Conservation (phyloP, 2,797 vertebrate genomes). For the Oreortyx pictus region DNA sequence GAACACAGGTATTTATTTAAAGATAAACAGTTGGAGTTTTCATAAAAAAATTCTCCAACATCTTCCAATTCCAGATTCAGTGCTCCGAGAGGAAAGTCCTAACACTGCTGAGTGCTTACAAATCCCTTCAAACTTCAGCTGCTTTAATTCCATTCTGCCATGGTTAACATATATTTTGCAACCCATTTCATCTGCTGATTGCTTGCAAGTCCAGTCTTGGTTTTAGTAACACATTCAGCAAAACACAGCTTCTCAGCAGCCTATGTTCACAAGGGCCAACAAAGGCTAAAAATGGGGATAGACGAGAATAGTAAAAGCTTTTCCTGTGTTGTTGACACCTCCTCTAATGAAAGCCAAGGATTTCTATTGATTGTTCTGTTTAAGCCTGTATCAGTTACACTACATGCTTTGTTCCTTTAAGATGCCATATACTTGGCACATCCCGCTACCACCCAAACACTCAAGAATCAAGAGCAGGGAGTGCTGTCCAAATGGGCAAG, state of each 20-base stretch:
- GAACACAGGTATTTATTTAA: neutral
- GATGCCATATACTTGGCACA: slow-evolving; percentile 38
- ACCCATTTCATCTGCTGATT: neutral
- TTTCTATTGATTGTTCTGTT: slow-evolving; percentile 37
- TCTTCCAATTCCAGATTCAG: neutral
- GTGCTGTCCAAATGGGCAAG: neutral
- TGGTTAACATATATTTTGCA: neutral
- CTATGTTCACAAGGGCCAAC: neutral
- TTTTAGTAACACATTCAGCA: slow-evolving; percentile 13
- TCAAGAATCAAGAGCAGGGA: neutral
- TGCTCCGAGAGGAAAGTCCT: neutral
- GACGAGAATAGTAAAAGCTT: slow-evolving; percentile 36
- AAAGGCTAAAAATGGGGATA: slow-evolving; percentile 17
- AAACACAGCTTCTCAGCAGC: slow-evolving; percentile 26
- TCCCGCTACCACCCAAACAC: neutral
- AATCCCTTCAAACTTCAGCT: neutral
- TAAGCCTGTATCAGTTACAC: slow-evolving; percentile 41
- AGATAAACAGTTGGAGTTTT: neutral
- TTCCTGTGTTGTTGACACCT: neutral
- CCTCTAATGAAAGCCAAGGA: slow-evolving; percentile 31
- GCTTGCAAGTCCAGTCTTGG: neutral
- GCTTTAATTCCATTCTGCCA: neutral
- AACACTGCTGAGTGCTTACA: neutral
- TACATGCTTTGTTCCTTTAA: slow-evolving; percentile 29
- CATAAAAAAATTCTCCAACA: neutral